Conservation (phyloP, 2,888 invertebrate genomes). For the Quadroppia sp. region DNA sequence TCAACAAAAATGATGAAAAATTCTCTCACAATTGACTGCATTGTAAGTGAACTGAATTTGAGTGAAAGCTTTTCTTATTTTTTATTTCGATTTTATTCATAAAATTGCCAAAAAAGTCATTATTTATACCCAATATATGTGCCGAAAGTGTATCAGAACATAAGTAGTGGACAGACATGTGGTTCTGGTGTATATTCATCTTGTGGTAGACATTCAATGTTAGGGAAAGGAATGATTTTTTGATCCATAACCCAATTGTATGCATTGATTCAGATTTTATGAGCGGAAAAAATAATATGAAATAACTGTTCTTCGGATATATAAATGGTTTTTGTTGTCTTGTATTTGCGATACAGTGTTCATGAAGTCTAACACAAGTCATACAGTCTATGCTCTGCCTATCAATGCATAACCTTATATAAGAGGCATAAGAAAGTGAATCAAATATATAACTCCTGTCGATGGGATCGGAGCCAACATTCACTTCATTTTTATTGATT, state of each 20-base stretch:
- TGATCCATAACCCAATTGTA: neutral
- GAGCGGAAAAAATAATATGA: constrained; percentile 36
- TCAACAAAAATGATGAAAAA: too few species aligned
- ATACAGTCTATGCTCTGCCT: constrained; percentile 20
- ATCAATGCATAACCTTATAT: constrained; percentile 21
- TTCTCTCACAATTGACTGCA: too few species aligned
- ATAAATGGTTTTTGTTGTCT: constrained; percentile 21
- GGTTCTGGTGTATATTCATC: constrained; percentile 10
- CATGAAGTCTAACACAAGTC: constrained; percentile 6
- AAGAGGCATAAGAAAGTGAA: constrained; percentile 3
- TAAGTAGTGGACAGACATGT: constrained; percentile 37
- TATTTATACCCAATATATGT: neutral
- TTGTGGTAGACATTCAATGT: neutral
- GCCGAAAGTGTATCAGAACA: neutral
- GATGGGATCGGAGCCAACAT: constrained; percentile 24
- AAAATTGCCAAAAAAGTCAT: neutral
- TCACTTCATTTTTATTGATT: constrained; percentile 31
- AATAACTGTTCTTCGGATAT: neutral
- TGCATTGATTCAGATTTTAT: constrained; percentile 34
- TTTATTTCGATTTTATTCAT: neutral
- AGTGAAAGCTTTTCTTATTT: too few species aligned
- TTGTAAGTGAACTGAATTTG: neutral
- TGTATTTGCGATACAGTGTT: constrained; percentile 12
- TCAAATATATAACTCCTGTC: constrained; percentile 2
- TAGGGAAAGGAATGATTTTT: neutral